phyloP scores from a whole-genome alignment of 2,113 vertebrate genomes.

The Rafetus swinhoei region DNA sequence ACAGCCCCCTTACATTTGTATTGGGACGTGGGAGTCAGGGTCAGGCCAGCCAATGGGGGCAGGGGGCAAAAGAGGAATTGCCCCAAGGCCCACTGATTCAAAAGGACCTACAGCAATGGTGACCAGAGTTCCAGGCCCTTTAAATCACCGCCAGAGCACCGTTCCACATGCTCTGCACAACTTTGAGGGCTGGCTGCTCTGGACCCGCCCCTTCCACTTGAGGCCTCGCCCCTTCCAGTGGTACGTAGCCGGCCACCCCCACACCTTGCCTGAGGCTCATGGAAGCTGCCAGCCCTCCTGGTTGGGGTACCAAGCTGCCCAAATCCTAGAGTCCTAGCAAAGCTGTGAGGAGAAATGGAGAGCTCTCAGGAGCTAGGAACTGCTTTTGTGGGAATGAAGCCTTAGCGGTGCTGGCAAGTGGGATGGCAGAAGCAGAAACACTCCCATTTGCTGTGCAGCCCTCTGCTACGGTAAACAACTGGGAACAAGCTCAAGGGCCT shows the following conservation, averaged over 20 bases:
- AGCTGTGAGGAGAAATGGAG: conserved; percentile 10
- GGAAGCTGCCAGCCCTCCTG: background rate
- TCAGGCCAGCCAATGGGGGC: too few relatives aligned
- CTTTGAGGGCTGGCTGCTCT: too few relatives aligned
- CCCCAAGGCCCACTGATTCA: too few relatives aligned
- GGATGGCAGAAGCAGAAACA: conserved; percentile 11
- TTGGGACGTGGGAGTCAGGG: background rate
- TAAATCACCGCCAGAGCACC: too few relatives aligned
- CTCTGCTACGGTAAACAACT: background rate
- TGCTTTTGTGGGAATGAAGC: conserved; percentile 19
- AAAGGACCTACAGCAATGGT: too few relatives aligned
- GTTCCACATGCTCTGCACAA: too few relatives aligned
- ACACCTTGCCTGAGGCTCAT: too few relatives aligned
- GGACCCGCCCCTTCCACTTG: too few relatives aligned
- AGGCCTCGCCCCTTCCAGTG: too few relatives aligned
- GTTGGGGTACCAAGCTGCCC: background rate
- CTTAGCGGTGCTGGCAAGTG: background rate
- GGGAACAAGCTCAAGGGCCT: background rate
- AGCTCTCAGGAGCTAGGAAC: background rate
- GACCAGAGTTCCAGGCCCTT: too few relatives aligned
- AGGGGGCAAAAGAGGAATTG: too few relatives aligned
- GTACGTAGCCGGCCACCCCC: too few relatives aligned
- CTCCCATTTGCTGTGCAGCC: background rate
- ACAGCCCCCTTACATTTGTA: background rate
- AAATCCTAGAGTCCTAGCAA: fast-evolving